phyloP scores from a whole-genome alignment of 2,113 vertebrate genomes.

The Myocastor coypus region DNA sequence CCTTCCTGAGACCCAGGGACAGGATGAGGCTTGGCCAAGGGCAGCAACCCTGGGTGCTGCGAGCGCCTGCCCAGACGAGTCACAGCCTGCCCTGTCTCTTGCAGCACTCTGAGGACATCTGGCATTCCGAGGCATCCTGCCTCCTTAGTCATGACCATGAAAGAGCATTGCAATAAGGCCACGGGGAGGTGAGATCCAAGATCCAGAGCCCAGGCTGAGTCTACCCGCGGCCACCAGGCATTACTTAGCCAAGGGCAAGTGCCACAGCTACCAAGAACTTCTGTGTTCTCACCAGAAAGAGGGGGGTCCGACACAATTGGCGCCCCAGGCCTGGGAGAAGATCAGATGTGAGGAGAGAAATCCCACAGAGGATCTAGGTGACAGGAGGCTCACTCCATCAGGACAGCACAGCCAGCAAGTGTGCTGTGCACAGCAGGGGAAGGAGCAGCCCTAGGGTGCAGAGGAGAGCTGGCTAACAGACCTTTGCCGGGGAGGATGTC shows the following conservation, averaged over 20 bases:
- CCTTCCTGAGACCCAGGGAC: background rate
- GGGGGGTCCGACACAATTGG: background rate
- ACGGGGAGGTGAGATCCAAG: background rate
- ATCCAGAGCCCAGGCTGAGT: background rate
- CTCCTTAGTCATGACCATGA: constrained; percentile 11
- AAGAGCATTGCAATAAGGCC: constrained; percentile 2
- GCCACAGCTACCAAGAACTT: background rate
- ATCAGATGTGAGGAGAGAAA: background rate
- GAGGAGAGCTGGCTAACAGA: background rate
- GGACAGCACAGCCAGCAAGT: background rate
- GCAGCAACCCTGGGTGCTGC: background rate
- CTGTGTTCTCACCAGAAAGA: constrained; percentile 37
- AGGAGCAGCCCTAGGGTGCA: background rate
- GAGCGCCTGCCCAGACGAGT: background rate
- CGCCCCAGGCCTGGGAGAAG: background rate
- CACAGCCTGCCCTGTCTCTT: background rate
- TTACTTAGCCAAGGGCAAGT: background rate
- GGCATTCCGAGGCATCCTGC: background rate
- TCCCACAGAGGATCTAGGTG: background rate
- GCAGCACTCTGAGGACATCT: background rate
- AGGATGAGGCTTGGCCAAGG: constrained; percentile 18
- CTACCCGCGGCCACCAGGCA: background rate
- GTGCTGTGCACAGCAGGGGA: background rate
- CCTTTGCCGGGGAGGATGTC: background rate
- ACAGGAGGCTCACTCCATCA: background rate